Evolutionary conservation across 1,140 invertebrate species (phyloP).

Genomic region (Phenacoccus solenopsis): DNA sequence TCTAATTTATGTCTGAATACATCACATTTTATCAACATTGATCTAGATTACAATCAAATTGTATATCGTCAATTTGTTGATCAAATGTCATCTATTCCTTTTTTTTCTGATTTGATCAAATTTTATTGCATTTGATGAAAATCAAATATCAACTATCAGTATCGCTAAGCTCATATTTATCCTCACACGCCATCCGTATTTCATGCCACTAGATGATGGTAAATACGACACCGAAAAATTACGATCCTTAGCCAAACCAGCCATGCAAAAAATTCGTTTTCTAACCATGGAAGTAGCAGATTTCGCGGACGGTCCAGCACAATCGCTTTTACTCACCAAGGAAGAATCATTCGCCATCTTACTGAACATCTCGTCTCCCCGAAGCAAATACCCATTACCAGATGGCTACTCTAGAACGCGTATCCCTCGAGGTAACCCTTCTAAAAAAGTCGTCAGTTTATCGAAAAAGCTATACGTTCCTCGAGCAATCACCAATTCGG

Average conservation of each 20-base stretch:
- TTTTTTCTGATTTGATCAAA: no score
- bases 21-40: no score
- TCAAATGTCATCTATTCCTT: no score
- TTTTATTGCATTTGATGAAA: no score
- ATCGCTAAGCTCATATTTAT: no score
- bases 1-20: no score
- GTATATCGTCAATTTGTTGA: no score
- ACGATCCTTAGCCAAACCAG: conserved; percentile 39
- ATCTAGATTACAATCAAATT: no score
- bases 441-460: conserved; percentile 6
- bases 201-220: no score
- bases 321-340: conserved; percentile 52
- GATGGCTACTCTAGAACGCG: conserved; percentile 46
- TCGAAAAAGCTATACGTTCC: not conserved
- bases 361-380: conserved; percentile 60
- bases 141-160: no score
- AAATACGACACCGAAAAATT: conserved; percentile 33
- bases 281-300: conserved; percentile 60
- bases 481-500: conserved; percentile 4
- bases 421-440: conserved; percentile 25
- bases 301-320: conserved; percentile 63
- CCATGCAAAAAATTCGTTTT: conserved; percentile 55
- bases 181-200: no score
- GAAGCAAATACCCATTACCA: conserved; percentile 49
- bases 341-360: conserved; percentile 65